Conservation (phyloP, 1,140 invertebrate genomes). For the Vanessa tameamea region DNA sequence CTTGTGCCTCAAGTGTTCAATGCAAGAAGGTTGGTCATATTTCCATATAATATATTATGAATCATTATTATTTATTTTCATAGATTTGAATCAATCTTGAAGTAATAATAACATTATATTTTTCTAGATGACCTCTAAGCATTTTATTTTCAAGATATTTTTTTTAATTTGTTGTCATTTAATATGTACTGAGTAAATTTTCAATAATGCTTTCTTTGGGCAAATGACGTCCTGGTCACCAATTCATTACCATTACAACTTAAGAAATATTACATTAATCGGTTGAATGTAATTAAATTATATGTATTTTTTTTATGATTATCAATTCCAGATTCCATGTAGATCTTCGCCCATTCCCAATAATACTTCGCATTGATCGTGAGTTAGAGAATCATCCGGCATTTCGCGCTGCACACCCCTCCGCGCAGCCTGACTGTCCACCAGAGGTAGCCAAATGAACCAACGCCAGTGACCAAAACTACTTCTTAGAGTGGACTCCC, state of each 20-base stretch:
- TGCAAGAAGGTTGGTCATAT: conserved; percentile 85
- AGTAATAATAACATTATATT: too few species aligned
- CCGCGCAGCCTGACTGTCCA: conserved; percentile 95
- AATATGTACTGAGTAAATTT: too few species aligned
- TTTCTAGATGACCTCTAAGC: too few species aligned
- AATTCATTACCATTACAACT: too few species aligned
- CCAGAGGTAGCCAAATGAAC: conserved; percentile 87
- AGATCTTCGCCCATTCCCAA: conserved; percentile 93
- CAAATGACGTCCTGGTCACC: too few species aligned
- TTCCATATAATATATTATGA: too few species aligned
- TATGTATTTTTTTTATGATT: too few species aligned
- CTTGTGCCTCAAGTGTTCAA: conserved; percentile 97
- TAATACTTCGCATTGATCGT: conserved; percentile 91
- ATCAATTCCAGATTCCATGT: conserved; percentile 90
- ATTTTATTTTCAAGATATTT: too few species aligned
- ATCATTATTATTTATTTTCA: not conserved
- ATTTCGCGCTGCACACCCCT: conserved; percentile 93
- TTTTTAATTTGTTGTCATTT: too few species aligned
- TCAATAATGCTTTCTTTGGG: too few species aligned
- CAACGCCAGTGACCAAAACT: not conserved
- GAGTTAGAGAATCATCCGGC: conserved; percentile 93
- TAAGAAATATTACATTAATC: too few species aligned
- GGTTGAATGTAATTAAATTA: too few species aligned
- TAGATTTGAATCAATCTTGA: not conserved
- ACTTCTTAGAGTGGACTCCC: conserved; percentile 7